Base-by-base conservation (phyloP, 2,888 invertebrate species). In the Ecliptopera silaceata region DNA sequence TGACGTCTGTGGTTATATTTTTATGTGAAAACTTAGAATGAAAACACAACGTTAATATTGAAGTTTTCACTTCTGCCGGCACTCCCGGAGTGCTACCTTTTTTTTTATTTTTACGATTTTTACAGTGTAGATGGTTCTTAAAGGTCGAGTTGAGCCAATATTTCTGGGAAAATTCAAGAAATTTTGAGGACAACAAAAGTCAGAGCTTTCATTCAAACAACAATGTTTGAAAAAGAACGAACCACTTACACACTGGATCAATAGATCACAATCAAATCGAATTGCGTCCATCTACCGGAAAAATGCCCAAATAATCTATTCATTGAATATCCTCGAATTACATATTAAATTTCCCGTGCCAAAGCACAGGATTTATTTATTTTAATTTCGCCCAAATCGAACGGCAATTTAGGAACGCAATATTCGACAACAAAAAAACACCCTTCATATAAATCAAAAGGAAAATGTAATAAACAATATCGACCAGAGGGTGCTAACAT, bases 301-400 rank as follows among this genome's bases (percentile, higher is more conserved):
- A 43, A 46, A 42, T n/a, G 39, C 18, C 26, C 11, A 31, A 44
- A 32, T 48, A 41, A 18, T 32, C 45, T 29, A 59, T 49, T 45
- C 56, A 44, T 44, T 57, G 49, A 56, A 50, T 57, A 59, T 46
- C 36, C 18, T 44, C 55, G 54, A 54, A 53, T 57, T 58, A 64
- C 38, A 17, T 47, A 39, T 64, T 59, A 55, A 60, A 65, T 59
- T 61, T 56, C 42, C 42, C 44, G 52, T 36, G 54, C 52, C 55
- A 64, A 65, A 65, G 56, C 49, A 32, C 39, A 65, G 56, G 67
- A 74, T 77, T 75, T 68, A 74, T 74, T 64, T 68, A 71, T 72
- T 73, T 74, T 69, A 72, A 71, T 75, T 66, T 54, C 59, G 64
- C 55, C 61, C 64, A 49, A 65, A 69, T 66, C 64, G 64, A 61